A percentile compares a stretch with the other conserved stretches of the same genome.
phyloP scores from a whole-genome alignment of 2,888 invertebrate species.

The Tetranychus truncatus region DNA sequence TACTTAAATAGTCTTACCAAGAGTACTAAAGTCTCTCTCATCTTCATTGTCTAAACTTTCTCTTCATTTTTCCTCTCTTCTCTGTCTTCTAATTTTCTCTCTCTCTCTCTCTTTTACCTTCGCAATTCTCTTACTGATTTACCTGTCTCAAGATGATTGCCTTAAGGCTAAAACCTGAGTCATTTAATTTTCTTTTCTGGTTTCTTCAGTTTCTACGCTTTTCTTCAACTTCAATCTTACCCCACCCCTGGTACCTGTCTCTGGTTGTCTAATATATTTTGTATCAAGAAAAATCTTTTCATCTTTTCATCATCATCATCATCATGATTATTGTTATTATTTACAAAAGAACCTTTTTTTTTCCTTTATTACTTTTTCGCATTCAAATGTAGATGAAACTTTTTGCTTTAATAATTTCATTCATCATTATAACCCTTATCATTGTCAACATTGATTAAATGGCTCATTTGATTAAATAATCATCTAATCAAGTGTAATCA shows the following conservation, averaged over 20 bases:
- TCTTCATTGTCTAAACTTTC: background rate
- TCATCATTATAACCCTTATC: background rate
- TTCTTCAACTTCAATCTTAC: background rate
- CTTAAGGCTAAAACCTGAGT: background rate
- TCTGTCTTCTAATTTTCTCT: background rate
- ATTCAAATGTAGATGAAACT: background rate
- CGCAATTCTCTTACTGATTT: background rate
- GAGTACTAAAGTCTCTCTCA: background rate
- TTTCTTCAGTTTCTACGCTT: background rate
- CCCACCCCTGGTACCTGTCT: background rate
- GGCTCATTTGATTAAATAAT: background rate
- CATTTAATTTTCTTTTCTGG: background rate
- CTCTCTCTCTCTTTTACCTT: background rate
- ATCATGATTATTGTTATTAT: no score
- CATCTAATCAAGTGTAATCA: background rate
- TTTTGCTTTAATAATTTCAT: background rate
- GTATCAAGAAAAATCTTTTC: background rate
- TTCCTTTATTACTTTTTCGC: background rate
- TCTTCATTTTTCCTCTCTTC: slow-evolving; percentile 8
- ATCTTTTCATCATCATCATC: background rate
- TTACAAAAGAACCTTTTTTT: background rate
- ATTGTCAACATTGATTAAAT: background rate
- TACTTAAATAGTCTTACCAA: background rate
- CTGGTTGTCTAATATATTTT: background rate
- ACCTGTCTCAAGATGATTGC: background rate